Percentiles rank a stretch among this genome's conserved stretches.
Conservation (phyloP, 2,113 vertebrate species). For the Pollachius pollachius region DNA sequence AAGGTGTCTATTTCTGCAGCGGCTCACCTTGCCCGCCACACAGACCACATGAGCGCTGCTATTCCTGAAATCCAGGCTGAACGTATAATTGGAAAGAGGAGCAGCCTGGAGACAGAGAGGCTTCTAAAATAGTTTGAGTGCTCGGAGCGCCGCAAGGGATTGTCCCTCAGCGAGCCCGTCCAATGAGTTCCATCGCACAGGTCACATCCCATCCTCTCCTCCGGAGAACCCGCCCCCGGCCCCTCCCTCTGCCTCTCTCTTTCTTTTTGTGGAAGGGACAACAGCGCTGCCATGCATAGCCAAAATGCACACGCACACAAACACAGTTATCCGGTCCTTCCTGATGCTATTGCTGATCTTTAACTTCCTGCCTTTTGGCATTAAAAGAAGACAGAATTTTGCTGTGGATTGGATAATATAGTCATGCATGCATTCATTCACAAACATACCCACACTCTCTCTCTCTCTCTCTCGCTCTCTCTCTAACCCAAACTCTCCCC, state of each 20-base stretch:
- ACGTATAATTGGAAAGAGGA: constrained; percentile 58
- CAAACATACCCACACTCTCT: too few relatives aligned
- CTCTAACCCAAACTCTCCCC: not conserved
- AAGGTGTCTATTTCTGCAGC: constrained; percentile 49
- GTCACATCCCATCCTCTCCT: constrained; percentile 43
- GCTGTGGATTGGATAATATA: too few relatives aligned
- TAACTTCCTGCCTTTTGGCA: too few relatives aligned
- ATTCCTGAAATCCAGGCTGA: constrained; percentile 69
- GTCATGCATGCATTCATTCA: too few relatives aligned
- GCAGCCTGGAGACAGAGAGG: constrained; percentile 49
- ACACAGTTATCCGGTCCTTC: not conserved
- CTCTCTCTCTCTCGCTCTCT: too few relatives aligned
- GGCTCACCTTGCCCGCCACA: constrained; percentile 54
- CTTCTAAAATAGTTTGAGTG: constrained; percentile 52
- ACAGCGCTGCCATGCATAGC: not conserved
- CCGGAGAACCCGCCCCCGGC: constrained; percentile 9
- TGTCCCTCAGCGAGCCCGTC: constrained; percentile 51
- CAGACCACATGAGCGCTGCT: constrained; percentile 57
- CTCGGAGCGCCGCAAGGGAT: constrained; percentile 37
- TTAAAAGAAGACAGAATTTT: too few relatives aligned
- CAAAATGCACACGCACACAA: not conserved
- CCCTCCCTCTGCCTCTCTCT: not conserved
- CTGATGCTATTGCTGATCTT: too few relatives aligned
- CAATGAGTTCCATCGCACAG: constrained; percentile 57
- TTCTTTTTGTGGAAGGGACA: not conserved